phyloP scores from a whole-genome alignment of 2,888 invertebrate species.

The Agrenia bidenticulata region DNA sequence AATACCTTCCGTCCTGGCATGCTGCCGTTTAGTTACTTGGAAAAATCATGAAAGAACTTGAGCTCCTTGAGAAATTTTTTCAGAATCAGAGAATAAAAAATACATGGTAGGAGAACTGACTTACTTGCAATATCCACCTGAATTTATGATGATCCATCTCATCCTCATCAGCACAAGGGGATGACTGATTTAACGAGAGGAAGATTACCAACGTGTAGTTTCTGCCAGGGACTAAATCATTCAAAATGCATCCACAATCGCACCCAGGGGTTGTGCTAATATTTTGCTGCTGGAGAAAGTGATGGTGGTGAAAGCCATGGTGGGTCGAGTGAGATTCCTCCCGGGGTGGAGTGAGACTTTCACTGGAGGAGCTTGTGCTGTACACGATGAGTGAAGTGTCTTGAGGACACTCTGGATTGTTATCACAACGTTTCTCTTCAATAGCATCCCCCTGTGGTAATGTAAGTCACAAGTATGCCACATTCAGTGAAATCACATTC shows the following conservation, averaged over 20 bases:
- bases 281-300: constrained; percentile 19
- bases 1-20: too few relatives aligned
- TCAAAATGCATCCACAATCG: constrained; percentile 51
- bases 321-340: constrained; percentile 4
- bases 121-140: constrained; percentile 51
- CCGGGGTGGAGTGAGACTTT: not conserved
- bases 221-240: constrained; percentile 46
- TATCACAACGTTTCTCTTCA: constrained; percentile 46
- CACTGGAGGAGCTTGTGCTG: not conserved
- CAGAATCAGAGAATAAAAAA: not conserved
- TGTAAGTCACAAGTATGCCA: not conserved
- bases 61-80: too few relatives aligned
- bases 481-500: not conserved
- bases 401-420: constrained; percentile 37
- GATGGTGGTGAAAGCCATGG: constrained; percentile 9
- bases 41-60: too few relatives aligned
- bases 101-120: constrained; percentile 10
- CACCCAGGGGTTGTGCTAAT: constrained; percentile 44
- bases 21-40: too few relatives aligned
- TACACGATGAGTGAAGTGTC: constrained; percentile 1
- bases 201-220: constrained; percentile 49
- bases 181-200: constrained; percentile 48
- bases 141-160: constrained; percentile 50
- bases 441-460: constrained; percentile 46
- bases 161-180: constrained; percentile 47